phyloP scores from a whole-genome alignment of 2,888 invertebrate genomes.

The Brachyopa scutellaris region DNA sequence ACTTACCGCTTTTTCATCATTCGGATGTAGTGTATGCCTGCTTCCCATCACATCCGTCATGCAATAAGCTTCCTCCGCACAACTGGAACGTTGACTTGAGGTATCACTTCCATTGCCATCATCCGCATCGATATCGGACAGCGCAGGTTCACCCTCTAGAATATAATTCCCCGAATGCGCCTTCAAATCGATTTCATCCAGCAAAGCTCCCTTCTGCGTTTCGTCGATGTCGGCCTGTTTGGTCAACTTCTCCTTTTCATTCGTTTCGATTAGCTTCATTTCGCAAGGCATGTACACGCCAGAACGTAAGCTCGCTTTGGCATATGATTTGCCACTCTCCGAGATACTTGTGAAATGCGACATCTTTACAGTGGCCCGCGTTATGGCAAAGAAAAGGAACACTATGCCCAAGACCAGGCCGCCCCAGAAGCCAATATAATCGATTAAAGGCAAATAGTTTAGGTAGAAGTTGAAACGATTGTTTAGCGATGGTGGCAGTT shows the following conservation, averaged over 20 bases:
- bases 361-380: slow-evolving; percentile 78
- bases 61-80: slow-evolving; percentile 51
- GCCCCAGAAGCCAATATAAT: slow-evolving; percentile 81
- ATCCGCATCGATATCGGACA: slow-evolving; percentile 48
- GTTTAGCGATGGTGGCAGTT: slow-evolving; percentile 85
- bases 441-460: slow-evolving; percentile 86
- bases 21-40: background rate
- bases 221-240: slow-evolving; percentile 65
- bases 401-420: slow-evolving; percentile 77
- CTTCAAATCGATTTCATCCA: slow-evolving; percentile 60
- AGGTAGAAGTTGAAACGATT: slow-evolving; percentile 88
- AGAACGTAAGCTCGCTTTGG: slow-evolving; percentile 76
- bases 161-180: slow-evolving; percentile 30
- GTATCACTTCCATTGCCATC: slow-evolving; percentile 56
- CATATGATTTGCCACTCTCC: slow-evolving; percentile 76
- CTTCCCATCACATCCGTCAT: slow-evolving; percentile 55
- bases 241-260: slow-evolving; percentile 74
- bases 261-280: slow-evolving; percentile 76
- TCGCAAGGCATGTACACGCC: slow-evolving; percentile 79
- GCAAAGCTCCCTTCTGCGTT: slow-evolving; percentile 64
- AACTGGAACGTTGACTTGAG: slow-evolving; percentile 28
- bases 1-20: slow-evolving; percentile 54
- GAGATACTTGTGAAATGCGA: slow-evolving; percentile 77
- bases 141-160: slow-evolving; percentile 50
- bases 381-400: slow-evolving; percentile 78